Percentiles rank a stretch among this genome's conserved stretches.
phyloP scores from a whole-genome alignment of 1,140 invertebrate genomes.

The Probaryconus sp. region DNA sequence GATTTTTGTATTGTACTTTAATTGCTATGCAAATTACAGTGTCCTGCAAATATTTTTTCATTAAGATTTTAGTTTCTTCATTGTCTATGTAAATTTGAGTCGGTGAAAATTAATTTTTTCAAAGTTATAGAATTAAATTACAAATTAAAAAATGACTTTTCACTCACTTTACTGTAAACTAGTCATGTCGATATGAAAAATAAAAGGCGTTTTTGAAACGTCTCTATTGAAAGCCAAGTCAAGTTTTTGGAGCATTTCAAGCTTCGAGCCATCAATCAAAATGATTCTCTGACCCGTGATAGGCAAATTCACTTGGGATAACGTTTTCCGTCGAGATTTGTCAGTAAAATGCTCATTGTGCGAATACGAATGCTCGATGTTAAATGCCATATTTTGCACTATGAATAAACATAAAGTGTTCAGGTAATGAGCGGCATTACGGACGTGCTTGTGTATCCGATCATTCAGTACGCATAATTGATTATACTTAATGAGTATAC shows the following conservation, averaged over 20 bases:
- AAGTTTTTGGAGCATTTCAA: slow-evolving; percentile 1
- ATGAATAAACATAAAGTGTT: slow-evolving; percentile 53
- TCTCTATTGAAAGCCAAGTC: too few relatives aligned
- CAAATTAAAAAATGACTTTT: too few relatives aligned
- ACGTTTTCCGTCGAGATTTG: slow-evolving; percentile 34
- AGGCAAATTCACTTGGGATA: slow-evolving; percentile 21
- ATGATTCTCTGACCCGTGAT: slow-evolving; percentile 27
- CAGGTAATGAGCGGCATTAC: slow-evolving; percentile 47
- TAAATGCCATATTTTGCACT: slow-evolving; percentile 40
- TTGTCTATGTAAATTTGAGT: too few relatives aligned
- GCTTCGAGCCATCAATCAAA: slow-evolving; percentile 25
- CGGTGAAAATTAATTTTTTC: too few relatives aligned
- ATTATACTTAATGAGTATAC: slow-evolving; percentile 39
- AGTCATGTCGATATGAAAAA: too few relatives aligned
- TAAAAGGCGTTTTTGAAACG: too few relatives aligned
- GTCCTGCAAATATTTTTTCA: too few relatives aligned
- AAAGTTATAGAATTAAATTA: too few relatives aligned
- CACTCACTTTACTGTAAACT: too few relatives aligned
- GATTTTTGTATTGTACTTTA: too few relatives aligned
- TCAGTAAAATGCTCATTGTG: slow-evolving; percentile 31
- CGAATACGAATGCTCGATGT: slow-evolving; percentile 27
- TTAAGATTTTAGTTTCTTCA: too few relatives aligned
- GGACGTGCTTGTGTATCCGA: slow-evolving; percentile 38
- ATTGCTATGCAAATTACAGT: too few relatives aligned
- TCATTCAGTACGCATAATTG: slow-evolving; percentile 46